Evolutionary conservation across 2,888 invertebrate species (phyloP), one percentile per base, ranked within the genome.

Genomic region (Auanema sp.): DNA sequence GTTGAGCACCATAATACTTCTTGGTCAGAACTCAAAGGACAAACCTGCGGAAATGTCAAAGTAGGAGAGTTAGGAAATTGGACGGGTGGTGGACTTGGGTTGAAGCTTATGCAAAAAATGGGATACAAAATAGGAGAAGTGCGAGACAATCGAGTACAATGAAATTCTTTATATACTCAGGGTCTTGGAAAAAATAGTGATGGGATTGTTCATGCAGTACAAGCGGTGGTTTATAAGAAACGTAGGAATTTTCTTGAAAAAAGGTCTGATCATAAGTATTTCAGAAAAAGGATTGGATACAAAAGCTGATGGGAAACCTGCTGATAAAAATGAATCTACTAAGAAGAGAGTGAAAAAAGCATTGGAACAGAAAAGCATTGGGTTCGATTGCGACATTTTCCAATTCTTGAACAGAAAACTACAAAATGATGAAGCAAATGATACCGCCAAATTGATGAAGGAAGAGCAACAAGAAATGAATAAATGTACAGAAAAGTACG

Each of bases 191-290:
- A 71, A 58, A 43, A 60, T 16, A 74, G 61, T 43, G 74, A 76
- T 53, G 76, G 76, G n/a, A 76, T 76, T 55, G 71, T 76, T 1
- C 76, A 76, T 54, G 68, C 76, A 3, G 72, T 76, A 21, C 76
- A 76, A 62, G 72, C 74, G 0, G 64, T 64, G 25, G 60, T 72
- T 33, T 65, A 67, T 40, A 61, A 66, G 11, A 74, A 76, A 65
- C 68, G 76, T 76, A 12, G 33, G 58, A 57, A 33, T 24, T 14
- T 40, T 14, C 49, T 33, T 33, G 3, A 33, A 33, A 33, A 33
- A 33, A 33, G n/a, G n/a, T n/a, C n/a, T 33, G 8, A 33, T 8
- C 1, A 50, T 23, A 14, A 14, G 14, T 16, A 21, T 59, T 69
- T 58, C 59, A 73, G 73, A 71, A 43, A 69, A 72, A 8, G 69